Base-by-base conservation (phyloP, 2,888 invertebrate genomes). In the Bedellia somnulentella region DNA sequence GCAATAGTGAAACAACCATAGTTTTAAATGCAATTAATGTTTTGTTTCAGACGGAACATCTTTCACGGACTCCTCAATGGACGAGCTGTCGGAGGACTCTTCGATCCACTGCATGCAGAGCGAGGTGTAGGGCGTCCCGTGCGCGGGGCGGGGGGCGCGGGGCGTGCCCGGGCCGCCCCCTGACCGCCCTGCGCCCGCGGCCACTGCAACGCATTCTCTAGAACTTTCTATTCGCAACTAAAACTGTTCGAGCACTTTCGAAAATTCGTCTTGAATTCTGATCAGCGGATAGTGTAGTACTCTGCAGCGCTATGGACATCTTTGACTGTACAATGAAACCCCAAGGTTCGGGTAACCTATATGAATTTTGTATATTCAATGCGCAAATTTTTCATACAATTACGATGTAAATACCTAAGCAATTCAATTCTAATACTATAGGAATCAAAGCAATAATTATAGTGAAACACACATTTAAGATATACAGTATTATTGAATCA, bases 81-180 rank as follows among this genome's bases (percentile, higher is more conserved):
- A 91, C 68, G 90, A 91, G 53, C 70, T 90, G 24, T 90, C 90
- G 2, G 89, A 90, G 60, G 90, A 91, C 50, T 90, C 90, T n/a
- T 85, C 87, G 41, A 84, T 90, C 56, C 86, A 88, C 54, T 87
- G 87, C 63, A 87, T 88, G 87, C 87, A 87, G 64, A 86, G 86
- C 49, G 88, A 89, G 68, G 87, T 87, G 49, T 84, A 13, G 9
- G 5, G 13, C 9, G n/a, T 6, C 13, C 13, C 1, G 18, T 22
- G 15, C 15, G 25, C 24, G 15, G 15, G 11, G 9, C 10, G 24
- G 24, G 13, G n/a, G n/a, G n/a, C n/a, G n/a, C n/a, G n/a, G n/a
- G n/a, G n/a, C n/a, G n/a, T n/a, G n/a, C n/a, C n/a, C n/a, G n/a
- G n/a, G n/a, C n/a, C n/a, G n/a, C n/a, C n/a, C n/a, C n/a, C n/a